Percentiles rank a stretch among this genome's conserved stretches.
Evolutionary conservation across 2,113 vertebrate genomes (phyloP).

Genomic region (Trichomycterus rosablanca): DNA sequence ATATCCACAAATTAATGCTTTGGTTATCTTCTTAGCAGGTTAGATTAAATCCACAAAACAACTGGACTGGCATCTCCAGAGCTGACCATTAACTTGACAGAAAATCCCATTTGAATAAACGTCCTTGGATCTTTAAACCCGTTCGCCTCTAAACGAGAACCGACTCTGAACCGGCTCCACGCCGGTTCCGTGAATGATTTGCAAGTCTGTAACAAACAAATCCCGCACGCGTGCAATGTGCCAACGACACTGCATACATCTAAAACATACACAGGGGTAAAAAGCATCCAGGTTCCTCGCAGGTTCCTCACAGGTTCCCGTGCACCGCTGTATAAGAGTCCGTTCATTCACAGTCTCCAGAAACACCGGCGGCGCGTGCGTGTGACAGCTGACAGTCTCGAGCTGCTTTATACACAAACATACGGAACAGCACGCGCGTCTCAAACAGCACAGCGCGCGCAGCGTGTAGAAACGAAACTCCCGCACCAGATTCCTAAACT

Average conservation of each 20-base stretch:
- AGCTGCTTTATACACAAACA: neutral
- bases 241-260: neutral
- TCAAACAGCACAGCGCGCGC: neutral
- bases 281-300: neutral
- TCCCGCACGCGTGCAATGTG: neutral
- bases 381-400: neutral
- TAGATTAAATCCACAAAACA: too few species aligned
- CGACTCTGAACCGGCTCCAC: too few species aligned
- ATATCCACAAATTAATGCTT: neutral
- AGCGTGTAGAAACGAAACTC: too few species aligned
- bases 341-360: neutral
- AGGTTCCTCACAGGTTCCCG: neutral
- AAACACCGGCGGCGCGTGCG: neutral
- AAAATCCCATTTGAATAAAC: too few species aligned
- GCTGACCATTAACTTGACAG: too few species aligned
- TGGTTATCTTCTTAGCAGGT: too few species aligned
- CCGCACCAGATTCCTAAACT: neutral
- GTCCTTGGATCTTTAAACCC: too few species aligned
- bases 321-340: neutral
- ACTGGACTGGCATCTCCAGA: too few species aligned
- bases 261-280: neutral
- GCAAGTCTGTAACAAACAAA: too few species aligned
- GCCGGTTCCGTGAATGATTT: too few species aligned
- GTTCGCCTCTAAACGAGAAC: too few species aligned
- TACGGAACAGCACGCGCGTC: neutral